phyloP scores from a whole-genome alignment of 2,888 invertebrate species.

The Erebia aethiops region DNA sequence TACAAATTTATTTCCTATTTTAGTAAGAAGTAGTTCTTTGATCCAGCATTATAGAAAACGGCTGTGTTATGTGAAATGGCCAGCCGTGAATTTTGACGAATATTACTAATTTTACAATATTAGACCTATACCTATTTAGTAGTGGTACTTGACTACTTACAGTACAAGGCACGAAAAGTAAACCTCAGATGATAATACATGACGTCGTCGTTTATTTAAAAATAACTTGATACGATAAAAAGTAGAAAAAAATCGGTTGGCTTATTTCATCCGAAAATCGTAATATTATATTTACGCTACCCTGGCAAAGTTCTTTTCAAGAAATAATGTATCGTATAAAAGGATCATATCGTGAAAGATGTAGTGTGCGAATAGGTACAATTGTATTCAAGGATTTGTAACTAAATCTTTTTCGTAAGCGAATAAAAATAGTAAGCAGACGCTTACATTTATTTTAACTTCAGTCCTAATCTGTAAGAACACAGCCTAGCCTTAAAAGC shows the following conservation, averaged over 20 bases:
- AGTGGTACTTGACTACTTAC: too few relatives aligned
- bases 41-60: too few relatives aligned
- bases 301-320: background rate
- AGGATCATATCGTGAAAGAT: background rate
- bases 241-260: background rate
- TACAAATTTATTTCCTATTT: too few relatives aligned
- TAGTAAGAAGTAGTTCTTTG: too few relatives aligned
- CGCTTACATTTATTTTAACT: conserved; percentile 7
- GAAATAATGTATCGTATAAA: background rate
- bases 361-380: background rate
- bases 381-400: conserved; percentile 11
- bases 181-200: too few relatives aligned
- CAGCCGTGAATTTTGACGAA: too few relatives aligned
- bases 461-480: background rate
- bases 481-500: background rate
- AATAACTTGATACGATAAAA: background rate
- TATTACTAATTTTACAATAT: too few relatives aligned
- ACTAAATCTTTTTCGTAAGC: conserved; percentile 12
- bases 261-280: background rate
- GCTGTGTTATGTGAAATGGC: too few relatives aligned
- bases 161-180: too few relatives aligned
- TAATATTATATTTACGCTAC: background rate
- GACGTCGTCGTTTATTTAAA: too few relatives aligned
- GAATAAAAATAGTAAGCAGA: conserved; percentile 16
- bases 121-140: too few relatives aligned